Percentiles rank a stretch among this genome's conserved stretches.
Conservation (phyloP, 2,888 invertebrate species). For the Masnerella sp. region DNA sequence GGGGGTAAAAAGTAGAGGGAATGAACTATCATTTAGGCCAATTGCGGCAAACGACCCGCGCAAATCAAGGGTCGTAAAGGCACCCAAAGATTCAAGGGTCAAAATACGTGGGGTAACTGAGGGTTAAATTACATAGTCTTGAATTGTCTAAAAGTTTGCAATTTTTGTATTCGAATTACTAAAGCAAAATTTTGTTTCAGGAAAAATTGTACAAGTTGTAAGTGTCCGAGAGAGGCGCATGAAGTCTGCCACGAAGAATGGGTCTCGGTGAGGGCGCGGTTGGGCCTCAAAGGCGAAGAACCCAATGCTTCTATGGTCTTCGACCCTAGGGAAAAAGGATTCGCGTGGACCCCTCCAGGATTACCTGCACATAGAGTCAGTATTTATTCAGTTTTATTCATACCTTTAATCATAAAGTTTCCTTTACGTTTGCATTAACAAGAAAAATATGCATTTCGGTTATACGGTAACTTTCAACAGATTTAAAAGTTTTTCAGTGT, state of each 20-base stretch:
- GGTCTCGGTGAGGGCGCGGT: constrained; percentile 86
- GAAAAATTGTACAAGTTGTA: constrained; percentile 95
- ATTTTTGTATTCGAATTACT: background rate
- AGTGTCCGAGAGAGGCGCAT: constrained; percentile 93
- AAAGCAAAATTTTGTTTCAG: constrained; percentile 80
- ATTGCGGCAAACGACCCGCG: no score
- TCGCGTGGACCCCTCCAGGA: constrained; percentile 87
- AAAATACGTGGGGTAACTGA: no score
- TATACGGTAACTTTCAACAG: background rate
- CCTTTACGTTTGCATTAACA: no score
- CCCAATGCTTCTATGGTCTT: constrained; percentile 79
- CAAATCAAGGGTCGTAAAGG: no score
- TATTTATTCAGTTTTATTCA: background rate
- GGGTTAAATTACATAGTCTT: no score
- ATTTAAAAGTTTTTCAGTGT: background rate
- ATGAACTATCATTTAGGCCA: no score
- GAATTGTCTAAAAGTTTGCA: no score
- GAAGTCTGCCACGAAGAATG: constrained; percentile 93
- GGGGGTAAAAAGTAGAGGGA: no score
- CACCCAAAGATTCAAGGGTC: no score
- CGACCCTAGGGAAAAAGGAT: constrained; percentile 83
- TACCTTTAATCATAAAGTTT: no score
- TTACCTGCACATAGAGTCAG: constrained; percentile 77
- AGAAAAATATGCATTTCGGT: background rate
- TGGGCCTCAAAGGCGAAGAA: constrained; percentile 83